Percentiles rank a stretch among this genome's conserved stretches.
These are phyloP conservation scores for Mustela nigripes DNA, from an alignment of 2,113 vertebrate species.

Conservation along the genomic window DNA sequence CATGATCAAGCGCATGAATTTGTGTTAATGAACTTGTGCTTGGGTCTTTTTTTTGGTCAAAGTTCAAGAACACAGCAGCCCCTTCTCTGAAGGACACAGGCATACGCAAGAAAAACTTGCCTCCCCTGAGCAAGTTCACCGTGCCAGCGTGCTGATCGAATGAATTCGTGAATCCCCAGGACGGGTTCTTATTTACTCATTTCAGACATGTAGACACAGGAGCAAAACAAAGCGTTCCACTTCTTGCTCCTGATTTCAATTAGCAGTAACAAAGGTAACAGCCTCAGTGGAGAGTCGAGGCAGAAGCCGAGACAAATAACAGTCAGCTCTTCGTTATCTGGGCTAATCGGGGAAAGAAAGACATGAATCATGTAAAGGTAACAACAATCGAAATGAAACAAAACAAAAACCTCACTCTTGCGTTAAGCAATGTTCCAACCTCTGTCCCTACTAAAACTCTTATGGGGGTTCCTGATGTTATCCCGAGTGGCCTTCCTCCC, in stretches of 20 bases:
- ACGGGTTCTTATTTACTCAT: neutral
- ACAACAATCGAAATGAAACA: no score
- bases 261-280: slow-evolving; percentile 47
- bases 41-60: neutral
- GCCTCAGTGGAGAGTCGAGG: neutral
- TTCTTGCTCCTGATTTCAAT: slow-evolving; percentile 42
- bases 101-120: neutral
- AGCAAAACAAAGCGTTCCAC: neutral
- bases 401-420: neutral
- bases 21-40: neutral
- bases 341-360: neutral
- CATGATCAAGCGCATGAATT: neutral
- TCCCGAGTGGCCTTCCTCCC: neutral
- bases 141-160: accelerated
- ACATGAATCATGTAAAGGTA: neutral
- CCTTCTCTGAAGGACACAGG: neutral
- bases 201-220: slow-evolving; percentile 41
- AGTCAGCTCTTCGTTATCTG: neutral
- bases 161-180: neutral
- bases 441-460: neutral
- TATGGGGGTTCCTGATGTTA: no score
- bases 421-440: neutral
- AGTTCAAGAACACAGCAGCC: neutral
- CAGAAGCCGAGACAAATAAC: neutral
- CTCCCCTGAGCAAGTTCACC: neutral